phyloP scores from a whole-genome alignment of 2,888 invertebrate genomes.

The Dicyrtomina minuta region DNA sequence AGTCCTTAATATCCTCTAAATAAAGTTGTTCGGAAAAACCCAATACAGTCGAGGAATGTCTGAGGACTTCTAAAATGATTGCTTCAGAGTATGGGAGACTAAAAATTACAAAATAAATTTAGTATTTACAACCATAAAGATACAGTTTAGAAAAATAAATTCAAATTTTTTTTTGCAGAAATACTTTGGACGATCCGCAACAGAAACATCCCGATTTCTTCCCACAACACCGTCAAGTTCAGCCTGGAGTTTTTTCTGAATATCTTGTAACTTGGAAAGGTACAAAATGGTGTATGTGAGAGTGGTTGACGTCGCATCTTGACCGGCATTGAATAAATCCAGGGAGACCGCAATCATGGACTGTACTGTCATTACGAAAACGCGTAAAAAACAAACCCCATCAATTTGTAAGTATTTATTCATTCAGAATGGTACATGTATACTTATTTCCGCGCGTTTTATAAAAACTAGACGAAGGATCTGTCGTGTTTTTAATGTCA shows the following conservation, averaged over 20 bases:
- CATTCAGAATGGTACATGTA: background rate
- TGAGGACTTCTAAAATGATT: background rate
- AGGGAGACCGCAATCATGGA: background rate
- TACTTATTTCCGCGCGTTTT: slow-evolving; percentile 1
- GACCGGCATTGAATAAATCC: background rate
- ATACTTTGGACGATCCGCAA: slow-evolving; percentile 15
- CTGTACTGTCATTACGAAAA: background rate
- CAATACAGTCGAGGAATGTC: background rate
- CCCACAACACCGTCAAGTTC: slow-evolving; percentile 19
- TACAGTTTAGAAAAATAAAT: background rate
- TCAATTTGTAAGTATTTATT: background rate
- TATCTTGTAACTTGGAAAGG: slow-evolving; percentile 1
- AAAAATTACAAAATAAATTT: too few species aligned
- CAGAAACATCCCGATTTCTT: background rate
- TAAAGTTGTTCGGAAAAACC: background rate
- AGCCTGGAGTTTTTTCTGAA: slow-evolving; percentile 4
- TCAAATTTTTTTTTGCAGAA: background rate
- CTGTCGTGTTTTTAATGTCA: slow-evolving; percentile 8
- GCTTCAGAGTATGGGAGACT: background rate
- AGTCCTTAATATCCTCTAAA: background rate
- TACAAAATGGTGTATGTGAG: slow-evolving; percentile 11
- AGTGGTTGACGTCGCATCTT: background rate
- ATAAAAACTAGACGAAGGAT: slow-evolving; percentile 15
- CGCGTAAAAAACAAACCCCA: background rate
- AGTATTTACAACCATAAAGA: background rate